Conservation (phyloP, 2,888 invertebrate genomes). For the Ypsolopha scabrella region DNA sequence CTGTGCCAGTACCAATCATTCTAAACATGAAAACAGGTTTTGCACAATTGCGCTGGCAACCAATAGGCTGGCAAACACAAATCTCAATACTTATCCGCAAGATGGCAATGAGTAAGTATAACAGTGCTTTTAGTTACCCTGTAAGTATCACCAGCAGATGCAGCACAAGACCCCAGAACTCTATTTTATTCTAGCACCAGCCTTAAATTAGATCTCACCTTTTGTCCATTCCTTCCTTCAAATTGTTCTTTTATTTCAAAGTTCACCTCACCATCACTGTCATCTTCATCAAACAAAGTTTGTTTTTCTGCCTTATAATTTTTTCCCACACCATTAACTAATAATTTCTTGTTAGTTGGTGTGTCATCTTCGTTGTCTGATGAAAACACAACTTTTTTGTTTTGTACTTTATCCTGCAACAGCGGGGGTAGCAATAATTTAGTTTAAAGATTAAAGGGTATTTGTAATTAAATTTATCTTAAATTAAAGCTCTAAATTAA, state of each 20-base stretch:
- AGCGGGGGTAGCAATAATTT: constrained; percentile 7
- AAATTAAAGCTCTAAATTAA: too few species aligned
- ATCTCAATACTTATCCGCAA: too few species aligned
- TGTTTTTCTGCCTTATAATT: not conserved
- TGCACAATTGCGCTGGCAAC: too few species aligned
- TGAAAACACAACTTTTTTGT: constrained; percentile 74
- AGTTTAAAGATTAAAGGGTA: not conserved
- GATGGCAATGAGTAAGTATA: too few species aligned
- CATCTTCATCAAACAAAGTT: constrained; percentile 62
- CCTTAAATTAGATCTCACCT: constrained; percentile 39
- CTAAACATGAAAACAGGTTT: too few species aligned
- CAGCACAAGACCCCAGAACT: too few species aligned
- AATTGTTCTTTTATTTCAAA: constrained; percentile 76
- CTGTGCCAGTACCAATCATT: too few species aligned
- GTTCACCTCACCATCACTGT: constrained; percentile 63
- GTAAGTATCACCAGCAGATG: too few species aligned
- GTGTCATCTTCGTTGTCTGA: constrained; percentile 50
- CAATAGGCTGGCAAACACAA: too few species aligned
- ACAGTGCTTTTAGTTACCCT: too few species aligned
- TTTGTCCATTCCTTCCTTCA: constrained; percentile 74
- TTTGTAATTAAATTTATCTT: not conserved
- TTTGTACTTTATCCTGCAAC: constrained; percentile 60
- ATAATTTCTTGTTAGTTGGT: constrained; percentile 4
- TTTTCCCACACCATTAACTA: not conserved
- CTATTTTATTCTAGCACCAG: too few species aligned